Base-by-base conservation (phyloP, 2,797 vertebrate genomes). In the Rhynchotus rufescens region DNA sequence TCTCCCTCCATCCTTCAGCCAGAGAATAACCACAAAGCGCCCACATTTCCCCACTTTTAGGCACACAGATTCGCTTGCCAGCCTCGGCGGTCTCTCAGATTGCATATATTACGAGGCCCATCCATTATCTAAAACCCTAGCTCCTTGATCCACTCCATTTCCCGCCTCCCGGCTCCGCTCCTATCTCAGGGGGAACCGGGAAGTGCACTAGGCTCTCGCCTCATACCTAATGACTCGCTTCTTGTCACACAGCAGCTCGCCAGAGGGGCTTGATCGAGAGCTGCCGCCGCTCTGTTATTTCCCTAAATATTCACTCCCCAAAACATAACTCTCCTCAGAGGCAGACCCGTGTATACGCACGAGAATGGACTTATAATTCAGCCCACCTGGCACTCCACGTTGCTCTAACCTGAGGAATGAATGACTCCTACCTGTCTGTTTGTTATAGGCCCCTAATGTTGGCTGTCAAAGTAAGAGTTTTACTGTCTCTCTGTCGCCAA, bases 321-420 rank as follows among this genome's bases (percentile, higher is more conserved):
- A 96, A 95, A 84, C 88, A 89, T 95, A 94, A 93, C 94, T 93
- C 94, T 89, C 71, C 86, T 82, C 84, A 84, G 90, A 84, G 28
- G 73, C 45, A 89, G 36, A 92, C 16, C 86, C 82, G 28, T 77
- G 67, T 81, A 89, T 40, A 87, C 78, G 42, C 84, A 87, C 82
- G 76, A 89, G 92, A 94, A 95, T 89, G 88, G 84, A 90, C 90
- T 90, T 94, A 94, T 94, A 95, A 95, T 83, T 95, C 92, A 96
- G 71, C 28, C 77, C 74, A 90, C 88, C 84, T 92, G 94, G 93
- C 92, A 90, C 86, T 84, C 86, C 73, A 90, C 69, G 87, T 92
- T 94, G 89, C 93, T 95, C 90, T 90, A 82, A 87, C 71, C 88
- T 84, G 80, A 90, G 84, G 76, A 94, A 92, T 21, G 1, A 90